A percentile compares a stretch with the other conserved stretches of the same genome.
Evolutionary conservation across 2,888 invertebrate species (phyloP).

Genomic region (Brachylomia viminalis): DNA sequence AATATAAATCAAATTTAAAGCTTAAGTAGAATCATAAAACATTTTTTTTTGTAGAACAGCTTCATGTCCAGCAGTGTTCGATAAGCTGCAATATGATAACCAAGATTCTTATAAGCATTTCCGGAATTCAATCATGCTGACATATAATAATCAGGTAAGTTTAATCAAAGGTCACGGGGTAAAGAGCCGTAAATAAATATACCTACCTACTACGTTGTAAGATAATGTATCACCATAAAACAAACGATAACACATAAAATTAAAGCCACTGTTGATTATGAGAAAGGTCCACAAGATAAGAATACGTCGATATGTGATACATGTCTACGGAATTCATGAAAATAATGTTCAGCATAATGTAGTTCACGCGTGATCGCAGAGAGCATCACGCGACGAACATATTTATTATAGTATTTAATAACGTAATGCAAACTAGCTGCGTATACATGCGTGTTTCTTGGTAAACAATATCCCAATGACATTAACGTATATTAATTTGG

Average conservation of each 20-base stretch:
- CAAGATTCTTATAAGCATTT: not conserved
- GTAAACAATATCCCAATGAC: conserved; percentile 9
- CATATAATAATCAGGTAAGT: not conserved
- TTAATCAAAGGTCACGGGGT: not conserved
- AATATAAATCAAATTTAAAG: too few relatives aligned
- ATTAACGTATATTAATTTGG: not conserved
- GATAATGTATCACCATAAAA: not conserved
- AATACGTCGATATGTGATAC: conserved; percentile 23
- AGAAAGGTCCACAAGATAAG: conserved; percentile 54
- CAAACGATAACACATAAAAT: conserved; percentile 8
- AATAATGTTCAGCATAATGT: conserved; percentile 49
- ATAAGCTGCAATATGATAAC: not conserved
- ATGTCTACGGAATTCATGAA: conserved; percentile 49
- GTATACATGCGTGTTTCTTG: conserved; percentile 13
- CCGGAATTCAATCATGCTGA: not conserved
- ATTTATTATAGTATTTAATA: conserved; percentile 32
- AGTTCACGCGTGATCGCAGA: conserved; percentile 57
- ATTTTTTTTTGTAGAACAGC: too few relatives aligned
- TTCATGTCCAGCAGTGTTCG: too few relatives aligned
- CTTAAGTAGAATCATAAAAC: too few relatives aligned
- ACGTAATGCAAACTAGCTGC: conserved; percentile 27
- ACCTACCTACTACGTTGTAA: not conserved
- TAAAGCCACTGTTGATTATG: conserved; percentile 32
- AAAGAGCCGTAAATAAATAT: too few relatives aligned
- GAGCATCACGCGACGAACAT: conserved; percentile 48